These are phyloP conservation scores for Cyphomyrus plagiostoma DNA, from an alignment of 2,113 vertebrate genomes.

Conservation along the genomic window DNA sequence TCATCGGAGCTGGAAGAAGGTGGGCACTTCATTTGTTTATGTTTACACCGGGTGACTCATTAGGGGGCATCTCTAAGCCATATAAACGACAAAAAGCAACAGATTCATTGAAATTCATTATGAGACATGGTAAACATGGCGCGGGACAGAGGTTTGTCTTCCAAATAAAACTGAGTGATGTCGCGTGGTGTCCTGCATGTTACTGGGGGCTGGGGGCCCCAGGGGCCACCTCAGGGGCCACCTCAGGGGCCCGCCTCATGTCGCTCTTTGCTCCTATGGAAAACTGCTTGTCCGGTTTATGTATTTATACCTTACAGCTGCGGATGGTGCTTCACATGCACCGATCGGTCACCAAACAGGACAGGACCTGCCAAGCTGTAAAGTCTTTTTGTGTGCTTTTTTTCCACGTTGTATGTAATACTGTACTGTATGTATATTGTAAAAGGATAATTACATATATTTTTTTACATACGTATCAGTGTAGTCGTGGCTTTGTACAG, in stretches of 20 bases:
- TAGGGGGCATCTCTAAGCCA: conserved; percentile 8
- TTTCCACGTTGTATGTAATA: conserved; percentile 48
- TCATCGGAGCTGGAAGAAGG: background rate
- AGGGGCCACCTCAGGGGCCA: background rate
- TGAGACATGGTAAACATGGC: background rate
- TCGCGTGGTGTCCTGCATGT: conserved; percentile 12
- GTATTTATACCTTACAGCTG: conserved; percentile 21
- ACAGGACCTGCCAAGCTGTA: conserved; percentile 35
- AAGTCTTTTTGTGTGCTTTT: conserved; percentile 50
- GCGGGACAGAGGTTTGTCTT: conserved; percentile 9
- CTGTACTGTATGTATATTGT: conserved; percentile 64
- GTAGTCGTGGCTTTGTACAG: conserved; percentile 60
- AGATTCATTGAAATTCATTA: background rate
- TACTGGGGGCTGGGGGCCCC: background rate
- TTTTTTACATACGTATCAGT: conserved; percentile 65
- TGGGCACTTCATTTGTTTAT: conserved; percentile 6
- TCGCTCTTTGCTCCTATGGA: background rate
- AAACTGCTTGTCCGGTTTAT: background rate
- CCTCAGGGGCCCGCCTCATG: background rate
- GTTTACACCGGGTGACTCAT: background rate
- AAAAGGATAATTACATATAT: conserved; percentile 63
- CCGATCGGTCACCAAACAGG: conserved; percentile 42
- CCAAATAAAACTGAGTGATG: conserved; percentile 8
- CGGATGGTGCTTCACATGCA: conserved; percentile 27
- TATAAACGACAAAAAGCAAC: background rate